A percentile compares a stretch with the other conserved stretches of the same genome.
phyloP scores from a whole-genome alignment of 2,113 vertebrate species.

The Bambusicola thoracicus region DNA sequence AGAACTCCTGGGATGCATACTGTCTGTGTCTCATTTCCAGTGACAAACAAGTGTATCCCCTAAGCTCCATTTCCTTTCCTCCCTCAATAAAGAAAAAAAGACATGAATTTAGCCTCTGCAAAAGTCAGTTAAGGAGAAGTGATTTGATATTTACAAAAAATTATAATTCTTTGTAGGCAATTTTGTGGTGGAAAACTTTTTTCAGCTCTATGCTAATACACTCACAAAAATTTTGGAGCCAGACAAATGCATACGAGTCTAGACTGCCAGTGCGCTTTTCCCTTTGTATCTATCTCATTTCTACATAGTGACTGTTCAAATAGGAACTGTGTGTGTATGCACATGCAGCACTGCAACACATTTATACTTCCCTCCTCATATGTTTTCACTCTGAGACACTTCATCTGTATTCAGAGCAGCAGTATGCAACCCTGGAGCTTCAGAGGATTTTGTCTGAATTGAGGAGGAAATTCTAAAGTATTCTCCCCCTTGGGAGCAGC shows the following conservation, averaged over 20 bases:
- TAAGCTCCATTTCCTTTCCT: neutral
- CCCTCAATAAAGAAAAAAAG: neutral
- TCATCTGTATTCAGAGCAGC: neutral
- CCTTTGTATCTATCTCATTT: neutral
- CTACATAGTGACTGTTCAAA: neutral
- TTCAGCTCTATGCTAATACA: neutral
- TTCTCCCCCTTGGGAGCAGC: neutral
- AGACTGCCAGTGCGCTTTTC: neutral
- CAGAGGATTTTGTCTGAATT: neutral
- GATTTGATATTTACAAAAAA: neutral
- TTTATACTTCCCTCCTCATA: neutral
- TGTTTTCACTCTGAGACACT: neutral
- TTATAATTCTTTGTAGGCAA: neutral
- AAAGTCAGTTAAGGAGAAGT: neutral
- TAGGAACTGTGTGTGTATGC: neutral
- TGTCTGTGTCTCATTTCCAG: neutral
- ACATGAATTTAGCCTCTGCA: neutral
- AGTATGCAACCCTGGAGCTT: neutral
- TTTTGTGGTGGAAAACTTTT: neutral
- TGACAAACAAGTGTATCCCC: neutral
- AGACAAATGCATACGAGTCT: rapidly evolving
- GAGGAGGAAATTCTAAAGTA: neutral
- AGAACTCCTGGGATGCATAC: neutral
- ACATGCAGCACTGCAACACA: neutral
- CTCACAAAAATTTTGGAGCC: neutral